phyloP scores from a whole-genome alignment of 2,797 vertebrate species.

The Brotula barbata region DNA sequence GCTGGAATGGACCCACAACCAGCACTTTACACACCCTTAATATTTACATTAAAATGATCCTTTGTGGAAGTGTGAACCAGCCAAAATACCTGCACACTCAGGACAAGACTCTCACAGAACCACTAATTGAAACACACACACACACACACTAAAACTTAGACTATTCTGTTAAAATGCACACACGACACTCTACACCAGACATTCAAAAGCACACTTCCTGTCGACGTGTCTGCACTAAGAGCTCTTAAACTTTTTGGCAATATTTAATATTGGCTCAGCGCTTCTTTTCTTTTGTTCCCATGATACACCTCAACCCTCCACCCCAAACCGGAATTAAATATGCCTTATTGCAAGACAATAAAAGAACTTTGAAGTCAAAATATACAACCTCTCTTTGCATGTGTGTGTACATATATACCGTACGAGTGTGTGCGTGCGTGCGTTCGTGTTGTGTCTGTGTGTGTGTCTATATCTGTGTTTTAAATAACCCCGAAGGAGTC shows the following conservation, averaged over 20 bases:
- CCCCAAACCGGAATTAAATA: slow-evolving; percentile 52
- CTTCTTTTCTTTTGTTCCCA: slow-evolving; percentile 44
- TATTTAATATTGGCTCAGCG: slow-evolving; percentile 36
- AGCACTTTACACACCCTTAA: slow-evolving; percentile 14
- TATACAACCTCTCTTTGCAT: slow-evolving; percentile 67
- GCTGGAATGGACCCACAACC: slow-evolving; percentile 74
- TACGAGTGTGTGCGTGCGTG: slow-evolving; percentile 17
- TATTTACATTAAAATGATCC: background rate
- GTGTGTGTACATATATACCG: slow-evolving; percentile 36
- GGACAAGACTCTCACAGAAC: too few species aligned
- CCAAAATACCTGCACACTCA: too few species aligned
- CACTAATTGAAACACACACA: slow-evolving; percentile 7
- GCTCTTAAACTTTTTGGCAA: slow-evolving; percentile 32
- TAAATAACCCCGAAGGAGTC: slow-evolving; percentile 79
- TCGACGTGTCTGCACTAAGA: slow-evolving; percentile 22
- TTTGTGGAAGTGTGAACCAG: too few species aligned
- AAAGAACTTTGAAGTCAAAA: slow-evolving; percentile 74
- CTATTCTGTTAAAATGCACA: background rate
- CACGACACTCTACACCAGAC: slow-evolving; percentile 2
- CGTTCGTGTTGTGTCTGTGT: slow-evolving; percentile 19
- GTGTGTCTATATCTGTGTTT: slow-evolving; percentile 68
- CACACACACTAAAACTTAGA: slow-evolving; percentile 1
- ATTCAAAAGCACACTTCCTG: slow-evolving; percentile 14
- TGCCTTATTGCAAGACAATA: slow-evolving; percentile 62
- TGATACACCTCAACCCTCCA: slow-evolving; percentile 43